These are phyloP conservation scores for Leguminivora glycinivorella DNA, from an alignment of 1,140 invertebrate genomes.

Conservation along the genomic window DNA sequence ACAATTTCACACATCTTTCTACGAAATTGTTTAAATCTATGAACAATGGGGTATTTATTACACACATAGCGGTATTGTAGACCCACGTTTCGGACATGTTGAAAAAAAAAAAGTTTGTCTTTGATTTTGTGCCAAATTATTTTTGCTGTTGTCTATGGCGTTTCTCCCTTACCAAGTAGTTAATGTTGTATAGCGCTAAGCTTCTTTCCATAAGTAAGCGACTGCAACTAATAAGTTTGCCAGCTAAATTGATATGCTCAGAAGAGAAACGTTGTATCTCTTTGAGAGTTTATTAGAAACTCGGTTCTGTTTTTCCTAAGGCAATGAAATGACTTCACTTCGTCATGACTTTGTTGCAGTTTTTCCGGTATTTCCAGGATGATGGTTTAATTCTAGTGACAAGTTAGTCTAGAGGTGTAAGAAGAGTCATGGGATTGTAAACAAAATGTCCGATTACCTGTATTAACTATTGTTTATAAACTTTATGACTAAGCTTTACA, in stretches of 20 bases:
- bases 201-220: background rate
- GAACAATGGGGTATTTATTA: constrained; percentile 22
- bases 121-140: background rate
- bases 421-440: background rate
- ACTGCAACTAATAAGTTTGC: background rate
- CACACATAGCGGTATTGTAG: constrained; percentile 25
- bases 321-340: background rate
- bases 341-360: background rate
- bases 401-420: background rate
- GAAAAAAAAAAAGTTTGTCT: constrained; percentile 11
- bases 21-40: constrained; percentile 19
- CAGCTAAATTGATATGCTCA: background rate
- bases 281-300: background rate
- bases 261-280: background rate
- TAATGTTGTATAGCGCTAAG: background rate
- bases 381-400: background rate
- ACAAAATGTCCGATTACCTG: background rate
- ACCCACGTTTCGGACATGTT: constrained; percentile 16
- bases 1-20: constrained; percentile 30
- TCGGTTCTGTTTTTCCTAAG: background rate
- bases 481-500: too few species aligned
- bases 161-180: background rate
- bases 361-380: background rate
- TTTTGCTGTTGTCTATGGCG: background rate
- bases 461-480: too few species aligned